phyloP scores from a whole-genome alignment of 2,888 invertebrate species.

The Luffia ferchaultella region DNA sequence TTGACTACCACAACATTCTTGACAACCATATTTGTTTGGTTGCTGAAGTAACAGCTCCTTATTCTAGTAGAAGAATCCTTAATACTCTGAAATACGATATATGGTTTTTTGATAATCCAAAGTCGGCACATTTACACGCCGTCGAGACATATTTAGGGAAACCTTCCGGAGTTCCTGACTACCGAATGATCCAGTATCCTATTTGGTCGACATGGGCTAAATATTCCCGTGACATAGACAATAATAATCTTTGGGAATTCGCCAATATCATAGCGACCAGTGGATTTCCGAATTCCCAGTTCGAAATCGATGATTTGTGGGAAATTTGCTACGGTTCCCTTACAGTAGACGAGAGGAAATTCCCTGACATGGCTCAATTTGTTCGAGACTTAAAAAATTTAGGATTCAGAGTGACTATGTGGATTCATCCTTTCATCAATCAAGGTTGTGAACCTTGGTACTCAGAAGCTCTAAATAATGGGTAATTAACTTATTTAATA shows the following conservation, averaged over 20 bases:
- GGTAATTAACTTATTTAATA: constrained; percentile 48
- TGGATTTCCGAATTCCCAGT: constrained; percentile 75
- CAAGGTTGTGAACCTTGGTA: constrained; percentile 71
- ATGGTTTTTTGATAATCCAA: constrained; percentile 65
- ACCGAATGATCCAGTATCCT: constrained; percentile 76
- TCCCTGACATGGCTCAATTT: constrained; percentile 71
- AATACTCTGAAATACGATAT: constrained; percentile 66
- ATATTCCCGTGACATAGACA: constrained; percentile 70
- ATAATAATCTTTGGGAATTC: constrained; percentile 68
- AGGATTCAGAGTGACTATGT: constrained; percentile 80
- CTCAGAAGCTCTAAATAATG: constrained; percentile 59
- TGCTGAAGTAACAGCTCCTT: constrained; percentile 62
- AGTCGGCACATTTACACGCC: constrained; percentile 70
- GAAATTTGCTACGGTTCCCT: constrained; percentile 86
- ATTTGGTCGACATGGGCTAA: constrained; percentile 92
- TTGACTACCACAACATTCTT: constrained; percentile 70
- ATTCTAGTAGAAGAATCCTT: constrained; percentile 38
- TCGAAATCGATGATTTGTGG: constrained; percentile 91
- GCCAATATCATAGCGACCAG: constrained; percentile 70
- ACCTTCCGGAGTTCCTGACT: constrained; percentile 70
- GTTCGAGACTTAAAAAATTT: constrained; percentile 66
- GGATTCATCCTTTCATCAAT: constrained; percentile 90
- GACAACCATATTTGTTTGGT: constrained; percentile 65
- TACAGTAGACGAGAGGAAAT: constrained; percentile 73
- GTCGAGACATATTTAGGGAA: constrained; percentile 68